Evolutionary conservation across 2,797 vertebrate genomes (phyloP).

Genomic region (Muscicapa comitata): DNA sequence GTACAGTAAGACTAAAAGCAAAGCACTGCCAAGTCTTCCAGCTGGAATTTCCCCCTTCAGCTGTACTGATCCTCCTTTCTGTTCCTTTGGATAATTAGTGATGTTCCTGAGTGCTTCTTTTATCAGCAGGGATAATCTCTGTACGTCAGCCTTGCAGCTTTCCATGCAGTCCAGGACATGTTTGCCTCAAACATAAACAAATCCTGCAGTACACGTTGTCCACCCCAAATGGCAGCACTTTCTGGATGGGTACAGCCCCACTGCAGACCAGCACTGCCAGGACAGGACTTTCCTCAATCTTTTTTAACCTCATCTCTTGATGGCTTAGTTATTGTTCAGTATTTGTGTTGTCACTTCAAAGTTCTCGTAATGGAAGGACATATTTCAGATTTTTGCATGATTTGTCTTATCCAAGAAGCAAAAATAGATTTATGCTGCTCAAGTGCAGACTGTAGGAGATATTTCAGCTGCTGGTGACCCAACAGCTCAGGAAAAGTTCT

Average conservation of each 20-base stretch:
- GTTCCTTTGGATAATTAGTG: not conserved
- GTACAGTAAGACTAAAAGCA: not conserved
- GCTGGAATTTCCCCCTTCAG: not conserved
- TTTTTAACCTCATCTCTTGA: not conserved
- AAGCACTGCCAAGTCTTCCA: not conserved
- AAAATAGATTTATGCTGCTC: not conserved
- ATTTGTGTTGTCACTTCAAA: not conserved
- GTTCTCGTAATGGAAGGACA: not conserved
- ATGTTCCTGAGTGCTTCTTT: not conserved
- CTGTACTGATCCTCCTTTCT: not conserved
- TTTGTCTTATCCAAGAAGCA: not conserved
- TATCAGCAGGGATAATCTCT: constrained; percentile 22
- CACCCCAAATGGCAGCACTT: not conserved
- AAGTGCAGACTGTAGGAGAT: not conserved
- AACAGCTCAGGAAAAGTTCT: not conserved
- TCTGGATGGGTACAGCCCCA: not conserved
- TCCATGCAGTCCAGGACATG: not conserved
- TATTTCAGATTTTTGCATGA: not conserved
- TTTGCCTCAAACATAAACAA: constrained; percentile 6
- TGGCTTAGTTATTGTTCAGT: not conserved
- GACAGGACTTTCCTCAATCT: not conserved
- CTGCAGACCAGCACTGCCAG: not conserved
- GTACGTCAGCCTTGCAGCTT: not conserved
- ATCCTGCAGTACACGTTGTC: not conserved
- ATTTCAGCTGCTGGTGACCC: not conserved